Percentiles rank a stretch among this genome's conserved stretches.
phyloP scores from a whole-genome alignment of 2,797 vertebrate species.

The Mormyrus proboscirostris region DNA sequence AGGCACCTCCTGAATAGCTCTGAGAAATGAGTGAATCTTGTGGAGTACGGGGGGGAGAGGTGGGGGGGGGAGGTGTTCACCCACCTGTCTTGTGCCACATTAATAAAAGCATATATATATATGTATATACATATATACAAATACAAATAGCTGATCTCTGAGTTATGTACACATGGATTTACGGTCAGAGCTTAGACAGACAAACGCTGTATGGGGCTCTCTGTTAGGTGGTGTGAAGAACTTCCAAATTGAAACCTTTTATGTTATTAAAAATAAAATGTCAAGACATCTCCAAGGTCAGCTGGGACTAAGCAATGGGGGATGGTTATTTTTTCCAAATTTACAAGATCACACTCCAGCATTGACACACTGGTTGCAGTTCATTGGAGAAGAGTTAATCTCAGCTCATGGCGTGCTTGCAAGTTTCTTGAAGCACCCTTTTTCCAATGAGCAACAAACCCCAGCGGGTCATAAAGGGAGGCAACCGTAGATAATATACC shows the following conservation, averaged over 20 bases:
- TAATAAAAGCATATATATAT: background rate
- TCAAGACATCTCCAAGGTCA: too few relatives aligned
- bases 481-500: too few relatives aligned
- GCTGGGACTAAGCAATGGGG: too few relatives aligned
- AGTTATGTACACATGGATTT: background rate
- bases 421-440: too few relatives aligned
- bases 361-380: too few relatives aligned
- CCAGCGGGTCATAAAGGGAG: too few relatives aligned
- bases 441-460: too few relatives aligned
- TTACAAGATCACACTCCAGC: too few relatives aligned
- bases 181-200: background rate
- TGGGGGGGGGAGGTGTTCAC: background rate
- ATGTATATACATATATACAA: background rate
- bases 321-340: too few relatives aligned
- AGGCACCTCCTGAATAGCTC: background rate
- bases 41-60: background rate
- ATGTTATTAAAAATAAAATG: background rate
- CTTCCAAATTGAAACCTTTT: background rate
- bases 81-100: background rate
- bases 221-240: background rate
- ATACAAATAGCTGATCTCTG: background rate
- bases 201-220: background rate
- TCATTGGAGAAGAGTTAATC: too few relatives aligned
- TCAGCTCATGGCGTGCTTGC: too few relatives aligned
- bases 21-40: background rate